Base-by-base conservation (phyloP, 2,113 vertebrate genomes). In the Takifugu flavidus region DNA sequence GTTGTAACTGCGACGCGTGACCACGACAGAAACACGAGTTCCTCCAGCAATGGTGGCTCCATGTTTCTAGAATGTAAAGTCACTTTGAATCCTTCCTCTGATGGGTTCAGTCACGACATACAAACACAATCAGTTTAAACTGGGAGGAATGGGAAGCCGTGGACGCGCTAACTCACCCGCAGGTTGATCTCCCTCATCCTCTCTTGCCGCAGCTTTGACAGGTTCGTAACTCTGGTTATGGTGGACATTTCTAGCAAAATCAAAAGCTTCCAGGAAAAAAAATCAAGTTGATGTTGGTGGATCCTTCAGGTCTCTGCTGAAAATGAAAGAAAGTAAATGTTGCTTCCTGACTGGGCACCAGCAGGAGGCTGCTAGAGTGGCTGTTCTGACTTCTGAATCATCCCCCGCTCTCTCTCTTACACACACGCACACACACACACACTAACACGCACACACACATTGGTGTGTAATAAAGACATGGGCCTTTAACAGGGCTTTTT, bases 331-430 rank as follows among this genome's bases (percentile, higher is more conserved):
- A 46, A 47, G 6, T 31, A 53, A 67, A 26, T n/a, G 49, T 25
- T 25, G 12, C 4, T 63, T 72, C 66, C 66, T 68, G 57, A 67
- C 55, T 46, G 43, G 49, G 71, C 62, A 78, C 73, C 74, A 63
- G 74, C 60, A 62, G 63, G 66, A 72, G 78, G 75, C 67, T 76
- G 78, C 82, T 82, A 79, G 82, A 85, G 77, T 72, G 79, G 67
- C 76, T 79, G 82, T 77, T 80, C 74, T 75, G 79, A 84, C 79
- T 82, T 77, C 77, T 85, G 82, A 85, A 85, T 85, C 82, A 85
- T 82, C 79, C 82, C 79, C 13, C 79, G 56, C 79, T 70, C 74
- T 65, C 82, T 59, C 45, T 47, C 45, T 2, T 6, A 45, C 75
- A 25, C 70, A 47, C 57, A 59, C 63, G 46, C 52, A 25, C 52